Conservation (phyloP, 2,888 invertebrate genomes). For the Agrotis puta region DNA sequence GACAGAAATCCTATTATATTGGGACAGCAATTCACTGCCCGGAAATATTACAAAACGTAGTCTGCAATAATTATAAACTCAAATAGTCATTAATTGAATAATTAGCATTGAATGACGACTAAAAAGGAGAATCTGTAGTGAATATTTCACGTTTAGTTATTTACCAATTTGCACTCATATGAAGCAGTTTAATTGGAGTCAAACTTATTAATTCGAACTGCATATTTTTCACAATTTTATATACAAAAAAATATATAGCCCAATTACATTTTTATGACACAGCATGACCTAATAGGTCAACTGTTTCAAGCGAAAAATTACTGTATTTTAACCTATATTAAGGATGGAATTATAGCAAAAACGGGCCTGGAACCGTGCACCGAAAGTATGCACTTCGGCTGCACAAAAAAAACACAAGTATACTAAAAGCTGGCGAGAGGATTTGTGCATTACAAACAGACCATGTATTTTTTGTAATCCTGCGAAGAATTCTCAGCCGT, state of each 20-base stretch:
- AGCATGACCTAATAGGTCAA: too few species aligned
- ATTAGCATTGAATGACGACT: conserved; percentile 17
- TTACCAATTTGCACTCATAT: not conserved
- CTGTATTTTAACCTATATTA: not conserved
- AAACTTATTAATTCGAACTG: too few species aligned
- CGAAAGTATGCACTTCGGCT: conserved; percentile 28
- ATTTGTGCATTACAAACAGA: not conserved
- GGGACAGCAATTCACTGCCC: too few species aligned
- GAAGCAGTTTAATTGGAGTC: conserved; percentile 10
- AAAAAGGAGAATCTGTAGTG: conserved; percentile 2
- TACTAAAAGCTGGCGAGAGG: conserved; percentile 4
- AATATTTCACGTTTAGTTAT: conserved; percentile 10
- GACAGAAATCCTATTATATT: too few species aligned
- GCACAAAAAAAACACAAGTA: conserved; percentile 28
- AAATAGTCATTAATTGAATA: conserved; percentile 26
- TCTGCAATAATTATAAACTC: conserved; percentile 6
- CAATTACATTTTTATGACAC: too few species aligned
- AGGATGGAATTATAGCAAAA: conserved; percentile 38
- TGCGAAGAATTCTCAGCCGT: not conserved
- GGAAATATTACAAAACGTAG: conserved; percentile 1
- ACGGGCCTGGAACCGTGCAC: conserved; percentile 18
- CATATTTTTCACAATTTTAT: too few species aligned
- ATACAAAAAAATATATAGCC: too few species aligned
- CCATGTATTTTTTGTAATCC: not conserved
- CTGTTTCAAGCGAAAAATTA: too few species aligned